Evolutionary conservation across 2,113 vertebrate species (phyloP), one percentile per base, ranked within the genome.

Genomic region (Bostrychus sinensis): DNA sequence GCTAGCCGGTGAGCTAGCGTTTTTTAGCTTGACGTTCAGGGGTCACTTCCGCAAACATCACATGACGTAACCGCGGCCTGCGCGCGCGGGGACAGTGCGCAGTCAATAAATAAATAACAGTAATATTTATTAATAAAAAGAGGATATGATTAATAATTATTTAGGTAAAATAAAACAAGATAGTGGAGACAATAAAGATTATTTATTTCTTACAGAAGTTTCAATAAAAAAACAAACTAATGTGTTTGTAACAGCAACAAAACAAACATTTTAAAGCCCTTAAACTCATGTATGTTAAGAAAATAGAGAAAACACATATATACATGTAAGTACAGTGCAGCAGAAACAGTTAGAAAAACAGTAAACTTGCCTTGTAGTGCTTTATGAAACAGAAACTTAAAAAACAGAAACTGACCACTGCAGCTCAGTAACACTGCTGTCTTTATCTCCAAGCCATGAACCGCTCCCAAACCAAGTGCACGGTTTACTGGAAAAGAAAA

Each of bases 311-410:
- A 62, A 66, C 48, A 42, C 2, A 48, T 51, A 38, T 57, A 58
- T 56, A 3, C 51, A 55, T 46, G 39, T 56, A 42, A 20, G 3
- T 3, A 38, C 5, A 3, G 0, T 34, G 23, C 46, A 53, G n/a
- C 9, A 48, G 38, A 20, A 34, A 46, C 62, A 45, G 60, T 26
- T n/a, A 39, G 9, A 41, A 56, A 65, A 50, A 34, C 25, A 62
- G 67, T 68, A 73, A 77, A 71, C 71, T 34, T 54, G 39, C 22
- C 64, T 53, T 13, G 12, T 42, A 57, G 38, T 32, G n/a, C 2
- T 53, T 8, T 7, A n/a, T 10, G 62, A 62, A 70, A 79, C 16
- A 16, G 55, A 78, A 70, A 81, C n/a, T n/a, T n/a, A n/a, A n/a
- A n/a, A n/a, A n/a, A n/a, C n/a, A n/a, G n/a, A n/a, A n/a, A n/a